These are phyloP conservation scores for Arge pagana DNA, from an alignment of 2,888 invertebrate genomes.

Conservation along the genomic window DNA sequence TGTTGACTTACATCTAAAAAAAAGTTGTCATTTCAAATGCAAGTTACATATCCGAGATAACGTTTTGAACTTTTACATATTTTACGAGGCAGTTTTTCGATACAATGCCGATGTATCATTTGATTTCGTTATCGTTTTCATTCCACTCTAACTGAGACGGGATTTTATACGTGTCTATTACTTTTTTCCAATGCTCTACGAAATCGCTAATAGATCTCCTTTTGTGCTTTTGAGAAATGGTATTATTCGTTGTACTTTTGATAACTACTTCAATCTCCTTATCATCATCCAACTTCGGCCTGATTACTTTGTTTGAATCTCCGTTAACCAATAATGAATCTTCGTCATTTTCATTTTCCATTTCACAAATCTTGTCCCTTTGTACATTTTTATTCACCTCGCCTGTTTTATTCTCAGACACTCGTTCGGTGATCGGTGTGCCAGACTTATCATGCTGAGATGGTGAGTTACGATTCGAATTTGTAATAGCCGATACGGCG, in stretches of 20 bases:
- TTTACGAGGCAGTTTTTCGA: background rate
- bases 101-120: background rate
- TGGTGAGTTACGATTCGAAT: constrained; percentile 16
- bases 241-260: background rate
- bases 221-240: constrained; percentile 20
- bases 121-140: constrained; percentile 1
- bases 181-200: constrained; percentile 48
- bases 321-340: background rate
- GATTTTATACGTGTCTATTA: constrained; percentile 29
- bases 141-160: constrained; percentile 12
- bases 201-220: constrained; percentile 51
- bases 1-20: no score
- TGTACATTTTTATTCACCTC: background rate
- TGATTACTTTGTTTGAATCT: constrained; percentile 20
- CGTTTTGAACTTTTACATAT: no score
- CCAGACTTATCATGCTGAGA: constrained; percentile 10
- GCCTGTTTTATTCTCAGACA: background rate
- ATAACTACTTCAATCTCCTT: constrained; percentile 23
- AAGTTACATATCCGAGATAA: no score
- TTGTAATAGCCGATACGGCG: constrained; percentile 25
- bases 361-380: background rate
- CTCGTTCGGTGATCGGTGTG: constrained; percentile 20
- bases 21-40: no score
- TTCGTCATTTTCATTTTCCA: background rate
- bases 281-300: constrained; percentile 26